Base-by-base conservation (phyloP, 2,888 invertebrate genomes). In the Pyrgus malvae region DNA sequence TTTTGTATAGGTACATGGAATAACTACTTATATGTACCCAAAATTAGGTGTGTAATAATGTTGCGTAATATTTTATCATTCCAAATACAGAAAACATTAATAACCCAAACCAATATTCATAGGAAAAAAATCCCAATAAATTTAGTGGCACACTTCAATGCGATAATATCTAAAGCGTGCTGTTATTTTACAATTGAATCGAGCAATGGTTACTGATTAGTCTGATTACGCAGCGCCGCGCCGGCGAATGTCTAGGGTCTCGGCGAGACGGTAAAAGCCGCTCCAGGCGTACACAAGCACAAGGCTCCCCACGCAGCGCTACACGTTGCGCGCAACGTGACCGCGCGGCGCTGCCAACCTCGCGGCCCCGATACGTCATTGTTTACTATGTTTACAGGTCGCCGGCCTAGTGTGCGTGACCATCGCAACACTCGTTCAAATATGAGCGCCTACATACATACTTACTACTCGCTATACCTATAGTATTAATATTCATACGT, bases 271-370 rank as follows among this genome's bases (percentile, higher is more conserved):
- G 59, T 54, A 56, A 60, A 49, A 55, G 55, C 56, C 61, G 48
- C 61, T 58, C 12, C 11, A 31, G 8, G 8, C 16, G 14, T 5
- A 35, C 16, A 51, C 58, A n/a, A n/a, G 70, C 83, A 79, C 83
- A 76, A 70, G 83, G 76, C 76, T 68, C 57, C 56, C 64, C 86
- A 85, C 77, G 85, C 78, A 76, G 72, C 62, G 12, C 68, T 62
- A 70, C 88, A 87, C 87, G 82, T 87, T 86, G 80, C 17, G 51
- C 75, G 83, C 86, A 88, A 89, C 89, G 88, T 88, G 89, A 89
- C 83, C 69, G 60, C 45, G 56, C 78, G 61, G 69, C 45, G 58
- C 62, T 78, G 61, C 84, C 86, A 89, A 84, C 83, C 64, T 68
- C 53, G 63, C 74, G 46, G 57, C 45, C 21, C 11, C 12, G 38